These are phyloP conservation scores for Drosophila sucinea DNA, from an alignment of 1,140 invertebrate species.

Conservation along the genomic window DNA sequence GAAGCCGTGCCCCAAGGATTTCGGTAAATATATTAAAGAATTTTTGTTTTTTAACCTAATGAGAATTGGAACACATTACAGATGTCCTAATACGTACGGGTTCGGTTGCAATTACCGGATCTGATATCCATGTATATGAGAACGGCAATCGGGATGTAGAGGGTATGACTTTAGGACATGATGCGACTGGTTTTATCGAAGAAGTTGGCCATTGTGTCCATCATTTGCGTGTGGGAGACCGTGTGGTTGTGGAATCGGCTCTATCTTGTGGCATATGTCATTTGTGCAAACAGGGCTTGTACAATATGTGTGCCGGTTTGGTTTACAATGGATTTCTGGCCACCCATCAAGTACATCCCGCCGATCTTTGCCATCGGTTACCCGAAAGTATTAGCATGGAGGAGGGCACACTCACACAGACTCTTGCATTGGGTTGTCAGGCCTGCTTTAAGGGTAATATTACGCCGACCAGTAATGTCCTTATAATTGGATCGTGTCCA, in stretches of 20 bases:
- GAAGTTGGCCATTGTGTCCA: conserved; percentile 59
- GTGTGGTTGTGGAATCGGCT: conserved; percentile 69
- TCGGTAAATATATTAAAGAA: conserved; percentile 31
- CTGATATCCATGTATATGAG: conserved; percentile 73
- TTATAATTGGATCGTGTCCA: conserved; percentile 62
- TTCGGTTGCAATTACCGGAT: conserved; percentile 58
- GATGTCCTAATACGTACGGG: conserved; percentile 67
- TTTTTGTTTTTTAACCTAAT: not conserved
- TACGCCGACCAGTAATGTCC: conserved; percentile 62
- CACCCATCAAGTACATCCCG: conserved; percentile 65
- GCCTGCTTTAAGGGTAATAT: conserved; percentile 67
- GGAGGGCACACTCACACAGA: conserved; percentile 63
- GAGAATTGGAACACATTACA: not conserved
- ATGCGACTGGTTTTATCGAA: conserved; percentile 66
- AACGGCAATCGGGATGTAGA: conserved; percentile 50
- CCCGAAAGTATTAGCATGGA: conserved; percentile 53
- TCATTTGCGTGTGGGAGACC: conserved; percentile 60
- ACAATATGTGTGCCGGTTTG: conserved; percentile 67
- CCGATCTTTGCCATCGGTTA: conserved; percentile 70
- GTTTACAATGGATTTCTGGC: conserved; percentile 68
- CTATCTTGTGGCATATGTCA: conserved; percentile 72
- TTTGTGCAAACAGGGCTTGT: conserved; percentile 63
- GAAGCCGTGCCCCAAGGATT: conserved; percentile 41
- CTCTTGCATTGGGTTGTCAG: conserved; percentile 68
- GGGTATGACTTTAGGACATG: conserved; percentile 65